phyloP scores from a whole-genome alignment of 1,140 invertebrate species.

The Drosophila pseudoobscura region DNA sequence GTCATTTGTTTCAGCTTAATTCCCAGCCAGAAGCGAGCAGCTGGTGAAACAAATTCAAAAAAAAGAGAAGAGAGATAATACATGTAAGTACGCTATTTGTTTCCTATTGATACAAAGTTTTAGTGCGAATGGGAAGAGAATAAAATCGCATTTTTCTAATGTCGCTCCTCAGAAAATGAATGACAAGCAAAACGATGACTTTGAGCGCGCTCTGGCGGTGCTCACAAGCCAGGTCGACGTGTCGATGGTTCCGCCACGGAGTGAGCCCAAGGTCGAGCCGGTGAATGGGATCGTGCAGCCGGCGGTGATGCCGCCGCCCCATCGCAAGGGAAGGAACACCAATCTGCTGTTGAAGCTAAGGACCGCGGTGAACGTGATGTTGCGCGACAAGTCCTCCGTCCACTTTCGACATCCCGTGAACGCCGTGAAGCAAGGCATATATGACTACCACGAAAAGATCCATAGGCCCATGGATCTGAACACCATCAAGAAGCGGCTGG shows the following conservation, averaged over 20 bases:
- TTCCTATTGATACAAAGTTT: too few species aligned
- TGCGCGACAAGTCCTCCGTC: slow-evolving; percentile 12
- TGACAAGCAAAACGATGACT: too few species aligned
- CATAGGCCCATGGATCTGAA: slow-evolving; percentile 36
- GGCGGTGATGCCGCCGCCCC: slow-evolving; percentile 34
- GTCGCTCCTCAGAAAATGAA: too few species aligned
- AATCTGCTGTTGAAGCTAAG: slow-evolving; percentile 36
- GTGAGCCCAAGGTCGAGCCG: slow-evolving; percentile 14
- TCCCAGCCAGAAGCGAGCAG: too few species aligned
- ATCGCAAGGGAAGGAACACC: slow-evolving; percentile 23
- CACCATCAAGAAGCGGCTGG: slow-evolving; percentile 35
- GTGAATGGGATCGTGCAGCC: slow-evolving; percentile 48
- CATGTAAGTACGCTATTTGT: too few species aligned
- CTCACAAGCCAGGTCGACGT: too few species aligned
- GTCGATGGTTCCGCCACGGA: slow-evolving; percentile 1
- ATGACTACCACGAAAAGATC: slow-evolving; percentile 26
- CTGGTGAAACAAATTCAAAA: too few species aligned
- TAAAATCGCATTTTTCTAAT: too few species aligned
- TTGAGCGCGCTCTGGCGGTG: too few species aligned
- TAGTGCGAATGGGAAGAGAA: too few species aligned
- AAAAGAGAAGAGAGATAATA: too few species aligned
- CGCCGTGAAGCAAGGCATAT: slow-evolving; percentile 9
- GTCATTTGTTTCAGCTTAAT: too few species aligned
- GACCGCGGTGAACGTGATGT: slow-evolving; percentile 11
- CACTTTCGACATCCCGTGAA: slow-evolving; percentile 36